Evolutionary conservation across 2,888 invertebrate species (phyloP), one percentile per base, ranked within the genome.

Genomic region (Melieria picta): DNA sequence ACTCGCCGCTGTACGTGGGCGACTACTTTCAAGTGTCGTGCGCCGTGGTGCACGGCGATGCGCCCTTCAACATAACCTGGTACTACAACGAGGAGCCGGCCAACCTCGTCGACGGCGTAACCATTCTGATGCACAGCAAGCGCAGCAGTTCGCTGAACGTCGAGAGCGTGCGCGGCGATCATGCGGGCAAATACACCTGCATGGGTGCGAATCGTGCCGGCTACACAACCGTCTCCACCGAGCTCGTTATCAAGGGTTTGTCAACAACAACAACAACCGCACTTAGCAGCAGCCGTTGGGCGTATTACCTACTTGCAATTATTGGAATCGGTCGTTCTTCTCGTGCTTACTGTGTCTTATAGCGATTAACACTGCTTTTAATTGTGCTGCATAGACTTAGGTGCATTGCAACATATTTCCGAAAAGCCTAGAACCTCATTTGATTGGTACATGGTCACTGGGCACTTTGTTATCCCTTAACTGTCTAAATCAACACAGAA

Each of bases 61-160:
- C 92, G 76, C 95, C 95, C 48, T 90, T 94, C 79, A 90, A 90
- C 79, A 91, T 96, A 71, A 89, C 89, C 72, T 96, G 95, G 95
- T 90, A 90, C 81, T 91, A 93, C 84, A 91, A 93, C 75, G 83
- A 81, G 70, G 80, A 83, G 60, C 80, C 83, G 48, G 82, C 82
- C 30, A 74, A 77, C n/a, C 72, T 79, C 60, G 70, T 82, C 73
- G 74, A 81, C 13, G 85, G 85, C 9, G 77, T 86, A 69, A 81
- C 64, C 42, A 81, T 86, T 52, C 63, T 85, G 58, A 86, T 85
- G 85, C 84, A 90, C 80, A 90, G 91, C 74, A 87, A 89, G 82
- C 89, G 90, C 81, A 90, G 90, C 82, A 90, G 90, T 79, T 89
- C 90, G 79, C 88, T 91, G 82, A 89, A 90, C 80, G 90, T 91